A percentile compares a stretch with the other conserved stretches of the same genome.
These are phyloP conservation scores for Hemistola chrysoprasaria DNA, from an alignment of 2,888 invertebrate species.

Conservation along the genomic window DNA sequence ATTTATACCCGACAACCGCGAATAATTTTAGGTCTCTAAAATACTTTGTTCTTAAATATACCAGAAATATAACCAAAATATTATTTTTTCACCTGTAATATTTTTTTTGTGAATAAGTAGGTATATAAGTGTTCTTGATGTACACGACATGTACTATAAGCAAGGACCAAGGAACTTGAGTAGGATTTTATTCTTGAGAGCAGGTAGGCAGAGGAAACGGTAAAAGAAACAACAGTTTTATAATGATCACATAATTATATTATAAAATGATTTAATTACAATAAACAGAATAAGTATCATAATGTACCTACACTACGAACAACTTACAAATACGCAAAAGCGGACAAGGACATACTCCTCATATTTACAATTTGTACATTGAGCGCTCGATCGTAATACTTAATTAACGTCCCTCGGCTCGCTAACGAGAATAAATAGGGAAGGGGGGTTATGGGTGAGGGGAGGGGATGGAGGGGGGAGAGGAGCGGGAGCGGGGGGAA, in stretches of 20 bases:
- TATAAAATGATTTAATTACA: slow-evolving; percentile 84
- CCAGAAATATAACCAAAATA: too few relatives aligned
- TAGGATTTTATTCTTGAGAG: not conserved
- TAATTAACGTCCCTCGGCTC: slow-evolving; percentile 67
- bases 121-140: too few relatives aligned
- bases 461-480: slow-evolving; percentile 35
- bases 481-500: slow-evolving; percentile 26
- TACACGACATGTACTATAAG: not conserved
- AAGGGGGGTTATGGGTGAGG: slow-evolving; percentile 42
- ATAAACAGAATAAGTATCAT: slow-evolving; percentile 83
- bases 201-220: not conserved
- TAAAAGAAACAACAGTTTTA: slow-evolving; percentile 71
- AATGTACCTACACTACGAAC: slow-evolving; percentile 83
- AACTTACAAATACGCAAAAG: slow-evolving; percentile 79
- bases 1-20: too few relatives aligned
- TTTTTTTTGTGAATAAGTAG: too few relatives aligned
- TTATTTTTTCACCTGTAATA: too few relatives aligned
- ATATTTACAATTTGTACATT: slow-evolving; percentile 83
- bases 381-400: slow-evolving; percentile 81
- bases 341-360: slow-evolving; percentile 78
- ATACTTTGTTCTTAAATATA: too few relatives aligned
- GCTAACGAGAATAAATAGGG: slow-evolving; percentile 73
- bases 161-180: not conserved
- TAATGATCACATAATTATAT: slow-evolving; percentile 83
- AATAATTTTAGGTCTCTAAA: too few relatives aligned